Evolutionary conservation across 2,113 vertebrate genomes (phyloP).

Genomic region (Scomber colias): DNA sequence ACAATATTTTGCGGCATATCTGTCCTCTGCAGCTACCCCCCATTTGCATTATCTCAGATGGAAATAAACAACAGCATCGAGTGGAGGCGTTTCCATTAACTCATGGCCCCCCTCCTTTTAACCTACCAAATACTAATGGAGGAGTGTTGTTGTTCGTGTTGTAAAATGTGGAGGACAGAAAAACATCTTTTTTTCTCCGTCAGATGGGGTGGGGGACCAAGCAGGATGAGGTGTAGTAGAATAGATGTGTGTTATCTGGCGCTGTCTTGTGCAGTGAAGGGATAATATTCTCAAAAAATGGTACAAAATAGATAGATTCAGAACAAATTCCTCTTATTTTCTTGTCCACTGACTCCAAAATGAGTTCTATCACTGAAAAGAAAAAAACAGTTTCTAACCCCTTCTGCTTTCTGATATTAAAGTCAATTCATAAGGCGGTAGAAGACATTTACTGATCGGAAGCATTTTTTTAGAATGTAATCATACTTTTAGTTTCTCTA

Average conservation of each 20-base stretch:
- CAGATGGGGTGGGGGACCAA: slow-evolving; percentile 7
- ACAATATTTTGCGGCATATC: slow-evolving; percentile 22
- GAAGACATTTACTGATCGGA: neutral
- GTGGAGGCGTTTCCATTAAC: slow-evolving; percentile 62
- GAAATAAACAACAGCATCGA: slow-evolving; percentile 45
- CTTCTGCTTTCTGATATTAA: neutral
- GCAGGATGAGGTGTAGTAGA: slow-evolving; percentile 6
- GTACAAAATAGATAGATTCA: slow-evolving; percentile 61
- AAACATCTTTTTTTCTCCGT: neutral
- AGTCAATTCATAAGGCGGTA: neutral
- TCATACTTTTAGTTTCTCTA: neutral
- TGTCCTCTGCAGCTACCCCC: slow-evolving; percentile 39
- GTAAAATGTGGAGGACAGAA: slow-evolving; percentile 10
- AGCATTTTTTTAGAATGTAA: neutral
- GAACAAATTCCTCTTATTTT: slow-evolving; percentile 57
- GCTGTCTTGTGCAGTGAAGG: slow-evolving; percentile 16
- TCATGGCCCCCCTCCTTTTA: slow-evolving; percentile 36
- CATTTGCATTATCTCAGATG: slow-evolving; percentile 36
- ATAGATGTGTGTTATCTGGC: slow-evolving; percentile 40
- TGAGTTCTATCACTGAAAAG: slow-evolving; percentile 7
- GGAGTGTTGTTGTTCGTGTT: neutral
- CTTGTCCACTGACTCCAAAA: slow-evolving; percentile 45
- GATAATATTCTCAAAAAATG: slow-evolving; percentile 64
- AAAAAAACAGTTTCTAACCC: neutral
- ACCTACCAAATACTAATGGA: slow-evolving; percentile 54